Evolutionary conservation across 2,888 invertebrate species (phyloP).

Genomic region (Mechanitis messenoides): DNA sequence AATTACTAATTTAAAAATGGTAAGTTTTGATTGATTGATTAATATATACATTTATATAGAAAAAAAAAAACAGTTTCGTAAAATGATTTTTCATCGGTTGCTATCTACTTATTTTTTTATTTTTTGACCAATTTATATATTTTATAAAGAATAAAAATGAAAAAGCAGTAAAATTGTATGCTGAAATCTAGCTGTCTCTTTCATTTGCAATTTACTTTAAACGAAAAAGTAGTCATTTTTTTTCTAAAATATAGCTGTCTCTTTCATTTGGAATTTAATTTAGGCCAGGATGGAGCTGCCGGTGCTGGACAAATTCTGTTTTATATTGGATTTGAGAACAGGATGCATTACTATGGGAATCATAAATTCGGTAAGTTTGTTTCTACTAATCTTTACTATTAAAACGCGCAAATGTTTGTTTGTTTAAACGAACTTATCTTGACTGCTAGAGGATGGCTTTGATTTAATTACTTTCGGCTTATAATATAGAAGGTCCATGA

Average conservation of each 20-base stretch:
- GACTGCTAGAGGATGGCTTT: no score
- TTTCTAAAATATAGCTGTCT: neutral
- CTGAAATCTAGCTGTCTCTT: no score
- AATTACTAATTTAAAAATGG: slow-evolving; percentile 28
- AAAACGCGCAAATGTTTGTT: no score
- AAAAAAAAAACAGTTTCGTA: neutral
- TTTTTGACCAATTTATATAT: no score
- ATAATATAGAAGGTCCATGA: no score
- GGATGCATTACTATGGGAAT: slow-evolving; percentile 65
- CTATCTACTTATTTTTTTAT: neutral
- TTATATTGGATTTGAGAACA: slow-evolving; percentile 56
- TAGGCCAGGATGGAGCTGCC: slow-evolving; percentile 64
- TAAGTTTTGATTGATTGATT: slow-evolving; percentile 12
- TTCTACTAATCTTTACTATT: no score
- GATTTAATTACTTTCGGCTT: no score
- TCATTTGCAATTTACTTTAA: no score
- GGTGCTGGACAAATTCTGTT: slow-evolving; percentile 66
- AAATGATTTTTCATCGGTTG: neutral
- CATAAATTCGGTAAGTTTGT: slow-evolving; percentile 55
- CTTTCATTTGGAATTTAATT: slow-evolving; percentile 3
- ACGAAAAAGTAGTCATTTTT: no score
- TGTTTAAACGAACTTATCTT: no score
- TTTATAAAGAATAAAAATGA: no score
- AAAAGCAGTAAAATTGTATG: no score
- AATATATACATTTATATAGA: neutral